phyloP scores from a whole-genome alignment of 2,113 vertebrate genomes.

The Copsychus sechellarum region DNA sequence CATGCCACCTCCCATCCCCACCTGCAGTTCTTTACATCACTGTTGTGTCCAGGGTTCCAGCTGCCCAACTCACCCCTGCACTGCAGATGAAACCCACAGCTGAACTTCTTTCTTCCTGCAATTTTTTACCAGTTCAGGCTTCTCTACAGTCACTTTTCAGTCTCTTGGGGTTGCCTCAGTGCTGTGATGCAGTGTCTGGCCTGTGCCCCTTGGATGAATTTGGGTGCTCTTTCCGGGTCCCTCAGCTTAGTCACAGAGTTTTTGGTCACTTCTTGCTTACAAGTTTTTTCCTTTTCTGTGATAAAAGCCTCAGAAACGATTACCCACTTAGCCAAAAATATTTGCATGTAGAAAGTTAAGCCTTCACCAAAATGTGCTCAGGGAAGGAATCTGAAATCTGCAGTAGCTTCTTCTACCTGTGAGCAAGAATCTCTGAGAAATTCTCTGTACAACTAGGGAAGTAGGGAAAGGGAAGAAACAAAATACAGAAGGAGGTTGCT shows the following conservation, averaged over 20 bases:
- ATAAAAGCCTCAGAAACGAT: neutral
- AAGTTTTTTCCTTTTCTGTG: neutral
- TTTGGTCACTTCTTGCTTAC: neutral
- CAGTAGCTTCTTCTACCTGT: neutral
- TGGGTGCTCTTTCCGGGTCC: neutral
- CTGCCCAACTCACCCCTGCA: neutral
- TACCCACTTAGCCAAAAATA: neutral
- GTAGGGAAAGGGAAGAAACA: neutral
- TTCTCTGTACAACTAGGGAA: neutral
- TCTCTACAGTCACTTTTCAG: neutral
- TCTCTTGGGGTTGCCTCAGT: neutral
- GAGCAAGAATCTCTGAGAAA: neutral
- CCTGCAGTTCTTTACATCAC: neutral
- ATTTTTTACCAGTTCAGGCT: neutral
- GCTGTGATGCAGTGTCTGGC: neutral
- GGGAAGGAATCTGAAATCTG: neutral
- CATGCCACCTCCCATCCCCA: neutral
- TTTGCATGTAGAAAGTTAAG: neutral
- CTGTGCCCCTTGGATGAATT: neutral
- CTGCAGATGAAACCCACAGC: neutral
- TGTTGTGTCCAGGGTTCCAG: neutral
- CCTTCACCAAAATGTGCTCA: neutral
- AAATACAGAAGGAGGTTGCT: neutral
- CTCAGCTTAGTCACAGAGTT: neutral
- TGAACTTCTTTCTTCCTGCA: neutral